Evolutionary conservation across 2,113 vertebrate genomes (phyloP).

Genomic region (Orientallactaga bullata): DNA sequence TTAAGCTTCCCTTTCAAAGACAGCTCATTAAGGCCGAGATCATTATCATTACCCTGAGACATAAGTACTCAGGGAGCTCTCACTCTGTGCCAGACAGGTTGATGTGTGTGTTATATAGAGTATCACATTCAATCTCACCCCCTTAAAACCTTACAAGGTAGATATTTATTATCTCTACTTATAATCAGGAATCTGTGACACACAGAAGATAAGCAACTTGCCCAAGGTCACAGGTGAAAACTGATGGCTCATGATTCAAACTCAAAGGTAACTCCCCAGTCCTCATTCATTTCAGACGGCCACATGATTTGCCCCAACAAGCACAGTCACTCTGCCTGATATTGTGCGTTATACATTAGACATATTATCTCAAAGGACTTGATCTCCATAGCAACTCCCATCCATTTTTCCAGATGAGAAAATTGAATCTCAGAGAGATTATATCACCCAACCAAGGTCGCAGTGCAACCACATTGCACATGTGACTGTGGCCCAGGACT

Average conservation of each 20-base stretch:
- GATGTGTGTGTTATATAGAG: background rate
- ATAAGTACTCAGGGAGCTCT: background rate
- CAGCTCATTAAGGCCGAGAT: background rate
- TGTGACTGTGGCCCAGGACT: background rate
- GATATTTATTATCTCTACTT: background rate
- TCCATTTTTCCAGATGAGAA: background rate
- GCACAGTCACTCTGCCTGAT: background rate
- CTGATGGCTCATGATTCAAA: background rate
- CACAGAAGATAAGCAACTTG: background rate
- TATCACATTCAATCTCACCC: background rate
- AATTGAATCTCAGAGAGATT: background rate
- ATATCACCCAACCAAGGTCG: background rate
- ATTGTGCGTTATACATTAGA: background rate
- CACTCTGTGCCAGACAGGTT: background rate
- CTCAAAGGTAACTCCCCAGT: background rate
- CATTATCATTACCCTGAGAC: background rate
- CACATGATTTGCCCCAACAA: background rate
- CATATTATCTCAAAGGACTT: background rate
- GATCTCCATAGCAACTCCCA: background rate
- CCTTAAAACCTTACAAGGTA: background rate
- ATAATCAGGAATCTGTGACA: conserved; percentile 1
- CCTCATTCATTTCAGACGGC: background rate
- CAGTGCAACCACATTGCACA: background rate
- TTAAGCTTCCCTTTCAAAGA: background rate
- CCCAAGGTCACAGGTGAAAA: background rate